Conservation (phyloP, 1,140 invertebrate species). For the Drosophila bifasciata region DNA sequence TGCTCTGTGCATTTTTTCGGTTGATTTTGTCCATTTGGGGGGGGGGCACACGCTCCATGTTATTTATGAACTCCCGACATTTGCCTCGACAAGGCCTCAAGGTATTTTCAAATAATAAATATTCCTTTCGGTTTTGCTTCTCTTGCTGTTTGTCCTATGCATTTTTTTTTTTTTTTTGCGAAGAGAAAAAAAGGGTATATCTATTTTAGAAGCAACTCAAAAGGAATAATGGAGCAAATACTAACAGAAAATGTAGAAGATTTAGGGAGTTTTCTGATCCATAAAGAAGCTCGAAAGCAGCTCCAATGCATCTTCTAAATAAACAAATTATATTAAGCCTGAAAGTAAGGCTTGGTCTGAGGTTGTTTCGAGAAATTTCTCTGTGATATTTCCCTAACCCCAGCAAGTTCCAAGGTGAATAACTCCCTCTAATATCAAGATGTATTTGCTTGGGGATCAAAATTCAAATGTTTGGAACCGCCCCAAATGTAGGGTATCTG, state of each 20-base stretch:
- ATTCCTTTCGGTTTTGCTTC: conserved; percentile 57
- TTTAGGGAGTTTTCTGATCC: no score
- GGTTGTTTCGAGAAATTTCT: no score
- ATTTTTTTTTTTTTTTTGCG: conserved; percentile 2
- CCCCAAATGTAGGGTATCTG: conserved; percentile 10
- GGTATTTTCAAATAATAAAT: conserved; percentile 79
- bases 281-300: no score
- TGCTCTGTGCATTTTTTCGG: conserved; percentile 55
- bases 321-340: no score
- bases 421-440: background rate
- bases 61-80: conserved; percentile 76
- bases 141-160: conserved; percentile 34
- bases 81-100: conserved; percentile 60
- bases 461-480: background rate
- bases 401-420: background rate
- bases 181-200: conserved; percentile 28
- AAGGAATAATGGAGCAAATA: background rate
- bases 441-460: background rate
- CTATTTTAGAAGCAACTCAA: background rate
- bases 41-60: conserved; percentile 34
- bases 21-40: conserved; percentile 68
- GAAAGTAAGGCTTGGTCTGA: no score
- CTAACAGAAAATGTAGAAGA: background rate
- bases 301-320: no score
- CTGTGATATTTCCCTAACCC: no score